Base-by-base conservation (phyloP, 1,140 invertebrate species). In the Drosophila sturtevanti region DNA sequence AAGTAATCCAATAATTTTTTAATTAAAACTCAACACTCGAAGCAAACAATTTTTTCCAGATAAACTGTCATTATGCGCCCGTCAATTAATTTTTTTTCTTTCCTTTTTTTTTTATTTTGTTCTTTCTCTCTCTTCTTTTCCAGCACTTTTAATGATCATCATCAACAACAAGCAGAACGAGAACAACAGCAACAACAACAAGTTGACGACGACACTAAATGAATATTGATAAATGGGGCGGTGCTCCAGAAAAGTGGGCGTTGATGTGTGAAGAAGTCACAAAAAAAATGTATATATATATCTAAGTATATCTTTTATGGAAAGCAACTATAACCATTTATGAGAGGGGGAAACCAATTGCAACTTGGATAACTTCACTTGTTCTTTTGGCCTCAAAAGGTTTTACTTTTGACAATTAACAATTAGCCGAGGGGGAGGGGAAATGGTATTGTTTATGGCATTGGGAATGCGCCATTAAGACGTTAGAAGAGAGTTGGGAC, bases 191-290 rank as follows among this genome's bases (percentile, higher is more conserved):
- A 77, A 34, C 48, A 74, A 71, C 63, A 65, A 69, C 81, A 48
- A 72, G 59, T 77, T 74, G 73, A 68, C 81, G 80, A 85, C 85
- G 85, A 89, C 85, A 79, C 85, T 84, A 89, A 89, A 89, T 89
- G 85, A 89, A 89, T 89, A 89, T 89, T 89, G 85, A 89, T 89
- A 89, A 89, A 89, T 90, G 85, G 85, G 85, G 85, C 85, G 85
- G 79, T 85, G 79, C 73, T 76, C 72, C 72, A 76, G 72, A 76
- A 74, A 76, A 79, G 75, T 81, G 81, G 85, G 85, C 85, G 85
- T 90, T 68, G 60, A 52, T 76, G 72, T 75, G 72, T 76, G 72
- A 76, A 70, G 70, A 72, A 68, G 72, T 75, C 56, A 52, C 60
- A 62, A 74, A 61, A 54, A 65, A 41, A 12, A 22, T 10, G n/a